Base-by-base conservation (phyloP, 2,113 vertebrate genomes). In the Blennius ocellaris region DNA sequence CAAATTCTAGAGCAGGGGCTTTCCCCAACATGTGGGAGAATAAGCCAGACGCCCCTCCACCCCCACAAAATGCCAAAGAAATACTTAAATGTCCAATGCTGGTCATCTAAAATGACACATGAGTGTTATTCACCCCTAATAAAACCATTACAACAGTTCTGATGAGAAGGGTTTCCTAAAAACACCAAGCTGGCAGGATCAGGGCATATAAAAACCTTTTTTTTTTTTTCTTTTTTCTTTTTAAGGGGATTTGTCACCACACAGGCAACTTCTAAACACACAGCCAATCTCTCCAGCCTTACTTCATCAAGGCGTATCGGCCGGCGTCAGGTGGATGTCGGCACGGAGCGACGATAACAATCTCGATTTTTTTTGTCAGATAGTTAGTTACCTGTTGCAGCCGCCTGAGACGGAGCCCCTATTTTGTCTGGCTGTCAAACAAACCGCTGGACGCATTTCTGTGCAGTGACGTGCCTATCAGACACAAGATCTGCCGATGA, bases 301-400 rank as follows among this genome's bases (percentile, higher is more conserved):
- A 30, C 14, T 48, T 72, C 72, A 81, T 71, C 47, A 37, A 56
- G n/a, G 54, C 74, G 54, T 64, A 49, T 71, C 67, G 37, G 40
- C 37, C 48, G 69, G 66, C 61, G 10, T 82, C 77, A 82, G 78
- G 59, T 67, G 51, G 55, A 62, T 48, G 45, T 38, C 8, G 14
- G 55, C 36, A 49, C 10, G 17, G 53, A 62, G n/a, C 2, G 10
- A 12, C 0, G 67, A 86, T 84, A 56, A 69, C 41, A 56, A 87
- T 82, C 84, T 73, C 48, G 67, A 75, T 70, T 63, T 69, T 83
- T 70, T 63, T 69, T 83, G 73, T 84, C 67, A 54, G 62, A 15
- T 37, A 49, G 37, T 56, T 37, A 49, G 37, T 56, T 80, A 79
- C 71, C 69, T 86, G 66, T 60, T 8, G 69, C 39, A 14, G 43